Base-by-base conservation (phyloP, 2,888 invertebrate genomes). In the Bursaphelenchus okinawaensis region DNA sequence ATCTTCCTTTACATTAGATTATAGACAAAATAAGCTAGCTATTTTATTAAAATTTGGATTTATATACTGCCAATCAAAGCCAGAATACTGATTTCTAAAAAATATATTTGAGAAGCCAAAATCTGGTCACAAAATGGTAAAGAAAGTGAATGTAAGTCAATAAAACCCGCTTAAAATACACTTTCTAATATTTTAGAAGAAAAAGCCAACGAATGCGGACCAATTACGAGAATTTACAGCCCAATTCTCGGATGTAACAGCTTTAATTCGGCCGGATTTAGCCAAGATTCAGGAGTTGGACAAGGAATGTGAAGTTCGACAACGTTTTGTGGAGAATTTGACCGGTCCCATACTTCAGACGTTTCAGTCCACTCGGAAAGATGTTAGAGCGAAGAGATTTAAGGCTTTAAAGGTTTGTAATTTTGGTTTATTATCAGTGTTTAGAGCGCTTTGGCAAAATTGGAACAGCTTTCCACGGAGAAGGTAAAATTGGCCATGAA, bases 401-500 rank as follows among this genome's bases (percentile, higher is more conserved):
- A 59, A 59, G 22, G 52, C 31, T 12, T 4, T 59, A n/a, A 59
- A 59, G 22, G 60, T 59, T n/a, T 40, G 50, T 29, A 16, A 16
- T 59, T 40, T n/a, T 20, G 16, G 9, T 9, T 24, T 8, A 3
- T 4, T 40, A 19, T 16, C 1, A 19, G 16, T 4, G 57, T 56
- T 26, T 50, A 59, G 60, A 59, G 12, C 9, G 60, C 50, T 22
- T 50, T 59, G 50, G 52, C 3, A 16, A 54, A 52, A 7, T 20
- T 59, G 60, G 60, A 59, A 29, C 60, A 29, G 8, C n/a, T 28
- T 40, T 20, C 60, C 4, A 16, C 31, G 2, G 29, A 59, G 19
- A 59, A 59, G 22, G 60, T 59, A 12, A 59, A 59, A 51, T 12
- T 59, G 12, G 60, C 60, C 12, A 59, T n/a, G 3, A 31, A 59